Percentiles rank a stretch among this genome's conserved stretches.
These are phyloP conservation scores for Lacanobia oleracea DNA, from an alignment of 2,888 invertebrate genomes.

Conservation along the genomic window DNA sequence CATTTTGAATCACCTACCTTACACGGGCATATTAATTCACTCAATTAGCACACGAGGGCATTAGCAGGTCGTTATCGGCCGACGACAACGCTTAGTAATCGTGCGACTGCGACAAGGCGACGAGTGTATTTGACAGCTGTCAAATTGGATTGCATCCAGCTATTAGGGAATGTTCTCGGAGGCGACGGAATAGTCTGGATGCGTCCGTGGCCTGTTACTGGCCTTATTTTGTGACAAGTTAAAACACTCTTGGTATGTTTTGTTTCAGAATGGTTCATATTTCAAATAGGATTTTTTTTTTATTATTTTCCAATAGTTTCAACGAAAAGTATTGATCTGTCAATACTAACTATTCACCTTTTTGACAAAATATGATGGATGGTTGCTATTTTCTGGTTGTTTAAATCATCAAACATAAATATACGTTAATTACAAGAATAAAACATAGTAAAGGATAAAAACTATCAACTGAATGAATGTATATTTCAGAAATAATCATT, in stretches of 20 bases:
- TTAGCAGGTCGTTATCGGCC: constrained; percentile 85
- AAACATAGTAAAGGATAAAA: too few species aligned
- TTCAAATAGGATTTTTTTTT: too few species aligned
- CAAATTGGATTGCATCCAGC: constrained; percentile 89
- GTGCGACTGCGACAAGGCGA: constrained; percentile 83
- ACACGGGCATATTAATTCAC: constrained; percentile 79
- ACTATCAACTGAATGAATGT: too few species aligned
- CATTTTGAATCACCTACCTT: constrained; percentile 68
- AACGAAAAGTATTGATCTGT: too few species aligned
- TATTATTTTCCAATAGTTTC: too few species aligned
- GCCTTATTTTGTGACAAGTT: constrained; percentile 1
- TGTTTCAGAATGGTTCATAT: too few species aligned
- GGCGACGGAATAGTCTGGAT: constrained; percentile 73
- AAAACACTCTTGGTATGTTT: not conserved
- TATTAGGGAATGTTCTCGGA: constrained; percentile 85
- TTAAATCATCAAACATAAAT: too few species aligned
- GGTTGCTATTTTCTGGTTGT: too few species aligned
- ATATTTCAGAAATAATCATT: too few species aligned
- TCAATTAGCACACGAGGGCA: constrained; percentile 73
- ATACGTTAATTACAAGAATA: too few species aligned
- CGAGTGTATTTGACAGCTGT: constrained; percentile 89
- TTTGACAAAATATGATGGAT: too few species aligned
- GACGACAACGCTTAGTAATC: constrained; percentile 80
- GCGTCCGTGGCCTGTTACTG: constrained; percentile 37
- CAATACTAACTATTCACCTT: too few species aligned